phyloP scores from a whole-genome alignment of 1,140 invertebrate species.

The Drosophila trapezifrons region DNA sequence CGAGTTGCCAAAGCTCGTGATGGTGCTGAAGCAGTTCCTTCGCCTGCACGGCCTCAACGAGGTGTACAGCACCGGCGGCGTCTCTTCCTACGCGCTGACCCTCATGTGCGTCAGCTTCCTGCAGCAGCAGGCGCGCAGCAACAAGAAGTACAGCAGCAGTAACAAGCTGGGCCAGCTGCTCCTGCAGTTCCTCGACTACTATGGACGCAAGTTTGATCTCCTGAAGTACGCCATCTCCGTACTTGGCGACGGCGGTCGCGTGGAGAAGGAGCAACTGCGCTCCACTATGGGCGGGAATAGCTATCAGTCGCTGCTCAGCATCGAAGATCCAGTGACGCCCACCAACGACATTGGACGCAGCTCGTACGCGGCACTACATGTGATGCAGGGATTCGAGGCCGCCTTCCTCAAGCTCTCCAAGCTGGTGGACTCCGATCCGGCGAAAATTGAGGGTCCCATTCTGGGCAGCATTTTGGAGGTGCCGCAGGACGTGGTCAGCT shows the following conservation, averaged over 20 bases:
- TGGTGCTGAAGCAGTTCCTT: slow-evolving; percentile 62
- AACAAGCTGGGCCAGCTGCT: slow-evolving; percentile 54
- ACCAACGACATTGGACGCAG: slow-evolving; percentile 67
- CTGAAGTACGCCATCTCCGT: slow-evolving; percentile 56
- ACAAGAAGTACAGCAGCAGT: slow-evolving; percentile 20
- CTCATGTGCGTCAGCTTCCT: slow-evolving; percentile 66
- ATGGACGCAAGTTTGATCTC: slow-evolving; percentile 67
- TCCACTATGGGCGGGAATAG: slow-evolving; percentile 17
- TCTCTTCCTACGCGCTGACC: slow-evolving; percentile 60
- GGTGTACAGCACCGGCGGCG: slow-evolving; percentile 55
- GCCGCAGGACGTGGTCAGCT: slow-evolving; percentile 35
- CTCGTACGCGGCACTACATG: slow-evolving; percentile 52
- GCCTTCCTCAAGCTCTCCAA: slow-evolving; percentile 61
- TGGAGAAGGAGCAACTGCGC: slow-evolving; percentile 50
- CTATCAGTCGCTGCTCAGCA: slow-evolving; percentile 59
- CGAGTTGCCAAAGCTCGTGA: slow-evolving; percentile 60
- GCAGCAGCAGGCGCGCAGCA: slow-evolving; percentile 32
- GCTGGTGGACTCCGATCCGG: slow-evolving; percentile 55
- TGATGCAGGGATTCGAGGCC: slow-evolving; percentile 53
- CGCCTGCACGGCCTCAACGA: slow-evolving; percentile 53
- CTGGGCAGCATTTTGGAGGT: slow-evolving; percentile 48
- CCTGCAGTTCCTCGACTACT: slow-evolving; percentile 65
- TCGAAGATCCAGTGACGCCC: slow-evolving; percentile 66
- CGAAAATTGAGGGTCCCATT: slow-evolving; percentile 44
- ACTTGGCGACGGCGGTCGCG: slow-evolving; percentile 22